A percentile compares a stretch with the other conserved stretches of the same genome.
phyloP scores from a whole-genome alignment of 2,113 vertebrate species.

The Hyperopisus bebe region DNA sequence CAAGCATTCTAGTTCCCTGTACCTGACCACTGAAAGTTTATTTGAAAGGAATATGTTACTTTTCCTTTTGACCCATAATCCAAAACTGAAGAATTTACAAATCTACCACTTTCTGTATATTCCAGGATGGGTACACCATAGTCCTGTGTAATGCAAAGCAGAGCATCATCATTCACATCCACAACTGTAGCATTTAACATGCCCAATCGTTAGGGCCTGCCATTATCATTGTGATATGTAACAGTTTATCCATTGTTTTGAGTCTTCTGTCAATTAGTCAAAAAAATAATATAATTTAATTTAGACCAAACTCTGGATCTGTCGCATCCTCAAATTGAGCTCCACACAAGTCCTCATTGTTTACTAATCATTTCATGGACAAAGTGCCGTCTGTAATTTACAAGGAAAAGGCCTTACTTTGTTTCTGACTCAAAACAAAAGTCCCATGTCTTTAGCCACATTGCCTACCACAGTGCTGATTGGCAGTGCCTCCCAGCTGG shows the following conservation, averaged over 20 bases:
- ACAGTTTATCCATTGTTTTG: neutral
- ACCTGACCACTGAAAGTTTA: neutral
- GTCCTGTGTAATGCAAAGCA: neutral
- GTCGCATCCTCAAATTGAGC: neutral
- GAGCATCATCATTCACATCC: neutral
- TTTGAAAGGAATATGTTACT: neutral
- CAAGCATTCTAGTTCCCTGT: neutral
- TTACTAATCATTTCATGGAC: neutral
- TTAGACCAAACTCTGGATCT: neutral
- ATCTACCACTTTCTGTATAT: neutral
- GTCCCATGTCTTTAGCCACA: neutral
- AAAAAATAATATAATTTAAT: neutral
- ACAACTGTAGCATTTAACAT: neutral
- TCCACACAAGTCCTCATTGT: neutral
- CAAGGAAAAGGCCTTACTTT: neutral
- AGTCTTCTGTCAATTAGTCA: neutral
- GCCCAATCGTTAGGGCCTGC: neutral
- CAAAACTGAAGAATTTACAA: neutral
- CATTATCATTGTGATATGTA: neutral
- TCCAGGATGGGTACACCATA: neutral
- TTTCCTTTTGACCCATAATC: neutral
- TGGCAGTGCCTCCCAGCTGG: too few relatives aligned
- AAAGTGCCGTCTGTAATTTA: neutral
- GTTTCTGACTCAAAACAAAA: neutral
- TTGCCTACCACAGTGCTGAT: neutral